phyloP scores from a whole-genome alignment of 2,888 invertebrate genomes.

The Macrophya annulata region DNA sequence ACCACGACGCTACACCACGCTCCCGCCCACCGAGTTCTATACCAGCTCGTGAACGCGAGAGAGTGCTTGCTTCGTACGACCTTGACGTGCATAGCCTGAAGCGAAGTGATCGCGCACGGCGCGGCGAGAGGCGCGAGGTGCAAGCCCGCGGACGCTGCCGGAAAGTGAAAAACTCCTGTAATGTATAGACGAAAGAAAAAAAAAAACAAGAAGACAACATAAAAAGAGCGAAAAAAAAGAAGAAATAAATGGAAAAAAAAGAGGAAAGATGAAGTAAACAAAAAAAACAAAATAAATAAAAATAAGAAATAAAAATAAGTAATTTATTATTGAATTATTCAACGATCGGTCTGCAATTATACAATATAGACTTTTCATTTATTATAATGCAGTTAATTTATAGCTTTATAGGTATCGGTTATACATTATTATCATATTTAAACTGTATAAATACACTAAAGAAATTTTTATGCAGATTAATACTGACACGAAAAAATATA shows the following conservation, averaged over 20 bases:
- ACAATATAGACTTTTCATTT: not conserved
- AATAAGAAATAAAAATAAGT: not conserved
- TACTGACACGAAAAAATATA: not conserved
- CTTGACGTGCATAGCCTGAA: conserved; percentile 33
- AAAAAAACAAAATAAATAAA: too few species aligned
- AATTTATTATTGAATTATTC: conserved; percentile 25
- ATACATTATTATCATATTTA: not conserved
- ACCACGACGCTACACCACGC: not conserved
- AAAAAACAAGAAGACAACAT: too few species aligned
- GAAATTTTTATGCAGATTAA: not conserved
- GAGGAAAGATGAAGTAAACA: too few species aligned
- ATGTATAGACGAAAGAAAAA: not conserved
- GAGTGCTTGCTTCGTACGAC: conserved; percentile 33
- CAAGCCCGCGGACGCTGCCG: not conserved
- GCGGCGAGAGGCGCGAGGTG: not conserved
- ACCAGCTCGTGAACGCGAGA: conserved; percentile 22
- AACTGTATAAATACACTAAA: not conserved
- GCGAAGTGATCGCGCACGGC: conserved; percentile 9
- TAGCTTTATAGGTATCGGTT: not conserved
- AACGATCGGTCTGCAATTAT: conserved; percentile 16
- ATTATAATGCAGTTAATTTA: not conserved
- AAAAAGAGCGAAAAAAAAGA: not conserved
- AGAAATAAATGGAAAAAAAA: not conserved
- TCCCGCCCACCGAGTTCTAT: not conserved
- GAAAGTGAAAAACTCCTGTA: conserved; percentile 41